Conservation (phyloP, 1,140 invertebrate genomes). For the Bradynema listronoti region DNA sequence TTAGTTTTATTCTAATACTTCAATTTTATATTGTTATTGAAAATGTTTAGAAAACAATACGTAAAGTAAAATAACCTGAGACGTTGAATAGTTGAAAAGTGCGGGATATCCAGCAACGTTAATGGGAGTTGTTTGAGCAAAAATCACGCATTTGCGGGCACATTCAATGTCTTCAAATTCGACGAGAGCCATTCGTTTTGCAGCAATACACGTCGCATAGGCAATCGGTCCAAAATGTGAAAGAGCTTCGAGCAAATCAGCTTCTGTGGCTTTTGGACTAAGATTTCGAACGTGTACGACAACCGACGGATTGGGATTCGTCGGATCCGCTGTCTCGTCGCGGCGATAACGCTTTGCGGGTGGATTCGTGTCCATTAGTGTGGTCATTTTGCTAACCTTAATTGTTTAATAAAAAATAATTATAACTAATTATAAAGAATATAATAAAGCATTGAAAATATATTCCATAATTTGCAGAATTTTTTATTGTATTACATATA, state of each 20-base stretch:
- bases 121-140: conserved; percentile 58
- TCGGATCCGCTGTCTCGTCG: conserved; percentile 25
- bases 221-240: conserved; percentile 52
- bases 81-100: conserved; percentile 61
- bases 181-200: conserved; percentile 60
- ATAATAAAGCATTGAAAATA: too few relatives aligned
- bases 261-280: conserved; percentile 37
- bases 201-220: conserved; percentile 60
- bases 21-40: too few relatives aligned
- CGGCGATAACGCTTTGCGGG: conserved; percentile 3
- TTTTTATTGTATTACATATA: too few relatives aligned
- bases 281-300: conserved; percentile 43
- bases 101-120: conserved; percentile 59
- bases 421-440: too few relatives aligned
- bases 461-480: too few relatives aligned
- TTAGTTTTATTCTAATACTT: too few relatives aligned
- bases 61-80: conserved; percentile 54
- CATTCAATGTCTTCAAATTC: conserved; percentile 57
- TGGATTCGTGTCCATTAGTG: background rate
- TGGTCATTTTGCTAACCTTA: too few relatives aligned
- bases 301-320: conserved; percentile 35
- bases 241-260: conserved; percentile 50
- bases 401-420: too few relatives aligned
- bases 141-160: conserved; percentile 58
- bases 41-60: too few relatives aligned